Evolutionary conservation across 2,797 vertebrate genomes (phyloP), one percentile per base, ranked within the genome.

Genomic region (Karalla daura): DNA sequence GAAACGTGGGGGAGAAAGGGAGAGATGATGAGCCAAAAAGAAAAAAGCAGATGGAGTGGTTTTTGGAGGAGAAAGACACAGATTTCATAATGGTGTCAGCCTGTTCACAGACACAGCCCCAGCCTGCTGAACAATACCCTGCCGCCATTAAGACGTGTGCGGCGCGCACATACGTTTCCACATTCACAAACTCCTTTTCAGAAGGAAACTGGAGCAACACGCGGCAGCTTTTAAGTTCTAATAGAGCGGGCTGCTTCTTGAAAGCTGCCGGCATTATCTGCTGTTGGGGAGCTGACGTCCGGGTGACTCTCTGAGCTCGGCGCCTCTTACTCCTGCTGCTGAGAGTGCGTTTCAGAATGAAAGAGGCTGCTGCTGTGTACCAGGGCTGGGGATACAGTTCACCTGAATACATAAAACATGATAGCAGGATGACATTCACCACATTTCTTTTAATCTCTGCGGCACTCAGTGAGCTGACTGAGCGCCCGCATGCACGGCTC

Each of bases 231-330:
- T 76, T 63, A 68, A 47, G 67, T 59, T 65, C 35, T 73, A 62
- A 73, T 69, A 70, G 69, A 64, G 63, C 61, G 13, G 40, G 24
- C 46, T 20, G 52, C 58, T 65, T 43, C 46, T 64, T 83, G 61
- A 76, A 76, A 86, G 67, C 58, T 67, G 44, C 20, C 40, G 4
- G 39, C 32, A 56, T 71, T 68, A 67, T 84, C 64, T 49, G 43
- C 65, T 56, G 37, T 43, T 4, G 2, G 25, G 10, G 37, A 33
- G 47, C 53, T 11, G 52, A 76, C 1, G 40, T 55, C 39, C 50
- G 36, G 43, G 27, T 18, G 51, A 18, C 50, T 58, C 41, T 64
- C 32, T 41, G 3, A 58, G 47, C 51, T 47, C 54, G 13, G 28
- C 69, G 53, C 51, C 35, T 33, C 52, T 58, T 62, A 12, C 14